Conservation (phyloP, 2,113 vertebrate species). For the Microtus oregoni region DNA sequence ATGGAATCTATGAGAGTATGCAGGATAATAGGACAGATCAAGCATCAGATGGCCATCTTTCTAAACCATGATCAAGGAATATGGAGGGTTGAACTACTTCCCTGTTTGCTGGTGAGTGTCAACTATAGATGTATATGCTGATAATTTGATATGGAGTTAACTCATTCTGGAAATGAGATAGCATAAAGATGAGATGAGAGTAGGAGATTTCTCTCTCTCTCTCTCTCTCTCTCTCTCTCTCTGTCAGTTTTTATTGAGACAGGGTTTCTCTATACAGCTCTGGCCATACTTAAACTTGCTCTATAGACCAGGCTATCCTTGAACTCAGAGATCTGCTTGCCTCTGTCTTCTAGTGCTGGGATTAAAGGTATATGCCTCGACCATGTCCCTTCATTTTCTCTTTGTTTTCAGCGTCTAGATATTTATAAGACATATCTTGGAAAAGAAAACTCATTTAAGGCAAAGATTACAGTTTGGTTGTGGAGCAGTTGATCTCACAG, state of each 20-base stretch:
- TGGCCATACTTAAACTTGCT: not conserved
- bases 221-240: no score
- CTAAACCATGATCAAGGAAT: not conserved
- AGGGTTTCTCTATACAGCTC: no score
- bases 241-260: no score
- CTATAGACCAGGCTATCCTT: not conserved
- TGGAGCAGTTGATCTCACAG: not conserved
- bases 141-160: not conserved
- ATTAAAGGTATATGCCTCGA: not conserved
- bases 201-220: no score
- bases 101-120: not conserved
- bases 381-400: not conserved
- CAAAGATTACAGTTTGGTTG: not conserved
- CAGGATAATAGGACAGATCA: not conserved
- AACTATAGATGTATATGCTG: not conserved
- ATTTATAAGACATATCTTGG: not conserved
- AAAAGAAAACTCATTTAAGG: conserved; percentile 6
- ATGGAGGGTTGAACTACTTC: not conserved
- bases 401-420: not conserved
- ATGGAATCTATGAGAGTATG: not conserved
- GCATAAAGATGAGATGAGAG: not conserved
- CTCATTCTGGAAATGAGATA: not conserved
- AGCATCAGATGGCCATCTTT: not conserved
- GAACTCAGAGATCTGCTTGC: not conserved
- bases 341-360: not conserved